phyloP scores from a whole-genome alignment of 2,113 vertebrate genomes.

The Pitta sordida region DNA sequence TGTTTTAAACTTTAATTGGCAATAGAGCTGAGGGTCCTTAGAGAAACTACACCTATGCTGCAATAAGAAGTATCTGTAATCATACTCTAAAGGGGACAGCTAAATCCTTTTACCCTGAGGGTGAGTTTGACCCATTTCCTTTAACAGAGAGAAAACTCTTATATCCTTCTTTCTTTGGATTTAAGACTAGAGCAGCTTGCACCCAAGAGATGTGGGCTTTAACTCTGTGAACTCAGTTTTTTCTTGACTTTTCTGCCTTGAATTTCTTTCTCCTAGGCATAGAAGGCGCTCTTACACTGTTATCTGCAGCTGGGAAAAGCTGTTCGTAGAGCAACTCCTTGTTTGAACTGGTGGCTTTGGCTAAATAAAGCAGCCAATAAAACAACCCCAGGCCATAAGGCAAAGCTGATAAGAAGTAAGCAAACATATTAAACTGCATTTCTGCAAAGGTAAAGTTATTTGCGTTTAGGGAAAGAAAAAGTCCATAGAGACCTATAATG shows the following conservation, averaged over 20 bases:
- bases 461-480: conserved; percentile 19
- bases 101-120: background rate
- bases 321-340: background rate
- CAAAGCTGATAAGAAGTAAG: conserved; percentile 12
- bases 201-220: background rate
- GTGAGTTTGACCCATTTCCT: background rate
- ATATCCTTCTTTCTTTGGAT: background rate
- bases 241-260: background rate
- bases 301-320: background rate
- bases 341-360: background rate
- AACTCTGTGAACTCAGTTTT: background rate
- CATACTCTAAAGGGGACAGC: background rate
- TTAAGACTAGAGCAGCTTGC: background rate
- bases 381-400: background rate
- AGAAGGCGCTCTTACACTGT: conserved; percentile 27
- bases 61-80: background rate
- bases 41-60: background rate
- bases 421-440: conserved; percentile 20
- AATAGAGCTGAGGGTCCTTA: background rate
- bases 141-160: background rate
- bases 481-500: background rate
- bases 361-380: background rate
- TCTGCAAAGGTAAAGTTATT: conserved; percentile 5
- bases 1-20: background rate
- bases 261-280: background rate